Evolutionary conservation across 1,140 invertebrate species (phyloP), one percentile per base, ranked within the genome.

Genomic region (Mamestra configurata): DNA sequence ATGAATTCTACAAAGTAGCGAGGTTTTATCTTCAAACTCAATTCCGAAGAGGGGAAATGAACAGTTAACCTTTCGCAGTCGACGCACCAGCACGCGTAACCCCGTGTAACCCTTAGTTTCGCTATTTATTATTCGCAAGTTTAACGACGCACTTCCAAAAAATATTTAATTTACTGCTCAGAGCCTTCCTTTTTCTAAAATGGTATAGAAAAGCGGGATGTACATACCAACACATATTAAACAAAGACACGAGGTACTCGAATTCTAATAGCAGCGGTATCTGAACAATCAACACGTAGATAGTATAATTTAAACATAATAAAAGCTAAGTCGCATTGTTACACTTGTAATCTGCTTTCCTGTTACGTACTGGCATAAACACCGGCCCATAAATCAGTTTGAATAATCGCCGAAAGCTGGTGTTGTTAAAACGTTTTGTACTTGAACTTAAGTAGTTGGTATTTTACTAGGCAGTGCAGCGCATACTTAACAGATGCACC

Each of bases 401-500:
- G 89, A 92, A 85, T 90, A 86, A 90, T 90, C 84, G 87, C 83
- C 84, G 84, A 87, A 88, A 87, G 86, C 77, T 78, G 83, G 75
- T 80, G 77, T 84, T 81, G 85, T 88, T 86, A 11, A 72, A 49
- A 49, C 15, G n/a, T 4, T n/a, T 15, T 37, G 49, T 15, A 68
- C 75, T 82, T 80, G 79, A 61, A 79, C 82, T 80, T 59, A 59
- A 13, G 20, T 75, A 59, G 46, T 27, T 24, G 53, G 79, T 82
- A 86, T 84, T 88, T 86, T 77, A 79, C 51, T 77, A 79, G 49
- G 49, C 76, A 70, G 11, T 75, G 84, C 81, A 77, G 20, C 31
- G 84, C 81, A 83, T 85, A 81, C 82, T 88, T 89, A 90, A 84
- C 82, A 79, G 79, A 84, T 82, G 80, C 84, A 86, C 86, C 83